A percentile compares a stretch with the other conserved stretches of the same genome.
phyloP scores from a whole-genome alignment of 2,113 vertebrate genomes.

The Bambusicola thoracicus region DNA sequence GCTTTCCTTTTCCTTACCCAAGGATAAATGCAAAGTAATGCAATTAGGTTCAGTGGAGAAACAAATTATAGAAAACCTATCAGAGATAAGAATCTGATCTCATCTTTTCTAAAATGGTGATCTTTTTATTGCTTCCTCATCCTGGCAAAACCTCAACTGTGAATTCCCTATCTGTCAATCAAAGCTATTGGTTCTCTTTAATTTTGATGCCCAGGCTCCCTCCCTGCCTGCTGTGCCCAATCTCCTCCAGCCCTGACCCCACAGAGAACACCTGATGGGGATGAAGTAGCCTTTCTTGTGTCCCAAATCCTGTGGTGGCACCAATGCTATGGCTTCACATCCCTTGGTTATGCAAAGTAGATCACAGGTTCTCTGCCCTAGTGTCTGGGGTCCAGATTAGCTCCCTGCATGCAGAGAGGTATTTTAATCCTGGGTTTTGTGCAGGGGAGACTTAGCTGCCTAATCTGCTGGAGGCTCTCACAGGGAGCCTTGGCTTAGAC shows the following conservation, averaged over 20 bases:
- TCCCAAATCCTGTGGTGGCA: accelerated
- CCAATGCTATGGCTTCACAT: not conserved
- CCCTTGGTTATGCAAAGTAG: not conserved
- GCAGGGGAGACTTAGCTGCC: not conserved
- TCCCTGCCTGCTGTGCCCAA: accelerated
- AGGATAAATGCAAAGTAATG: constrained; percentile 38
- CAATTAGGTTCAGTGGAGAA: constrained; percentile 38
- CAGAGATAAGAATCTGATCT: not conserved
- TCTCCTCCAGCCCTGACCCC: accelerated
- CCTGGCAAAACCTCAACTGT: not conserved
- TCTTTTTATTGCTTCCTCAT: not conserved
- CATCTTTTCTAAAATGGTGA: not conserved
- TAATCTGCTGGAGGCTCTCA: accelerated
- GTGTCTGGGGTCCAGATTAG: not conserved
- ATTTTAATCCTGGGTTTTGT: not conserved
- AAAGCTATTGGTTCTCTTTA: not conserved
- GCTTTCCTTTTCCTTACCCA: constrained; percentile 16
- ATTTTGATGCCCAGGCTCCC: not conserved
- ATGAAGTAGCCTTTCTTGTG: not conserved
- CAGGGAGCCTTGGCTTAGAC: not conserved
- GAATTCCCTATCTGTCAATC: not conserved
- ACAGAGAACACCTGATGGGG: not conserved
- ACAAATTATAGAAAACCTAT: not conserved
- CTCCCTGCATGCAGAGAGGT: not conserved
- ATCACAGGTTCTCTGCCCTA: accelerated